Evolutionary conservation across 2,113 vertebrate species (phyloP), one percentile per base, ranked within the genome.

Genomic region (cattle (Bos taurus)): DNA sequence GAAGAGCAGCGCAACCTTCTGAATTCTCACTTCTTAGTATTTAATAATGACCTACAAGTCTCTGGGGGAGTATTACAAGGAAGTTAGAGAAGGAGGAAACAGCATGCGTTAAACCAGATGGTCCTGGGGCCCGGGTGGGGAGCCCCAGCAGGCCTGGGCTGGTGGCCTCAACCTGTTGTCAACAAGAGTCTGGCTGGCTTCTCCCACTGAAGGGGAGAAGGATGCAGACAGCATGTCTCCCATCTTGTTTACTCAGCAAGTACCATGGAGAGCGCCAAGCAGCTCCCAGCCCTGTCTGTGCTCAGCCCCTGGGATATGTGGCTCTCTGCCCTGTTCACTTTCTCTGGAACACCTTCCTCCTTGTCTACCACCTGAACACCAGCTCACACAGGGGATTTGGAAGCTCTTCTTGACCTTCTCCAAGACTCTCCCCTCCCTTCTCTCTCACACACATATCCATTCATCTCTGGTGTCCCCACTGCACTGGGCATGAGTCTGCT

Each of bases 11-110:
- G 1, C 71, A 88, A 91, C 94, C 90, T 92, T 96, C 80, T 7
- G 26, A 67, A 30, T 82, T 64, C 67, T 64, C 56, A 7, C 54
- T 71, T 80, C 88, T 88, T 60, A 1, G 54, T 88, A 6, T 97
- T 96, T 93, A 94, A 80, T 91, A 74, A 64, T 83, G 56, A 92
- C 78, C 77, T 40, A 7, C 62, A 67, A 7, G 33, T 71, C 90
- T 96, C 88, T 15, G 7, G 78, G 52, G 92, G 28, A 93, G 46
- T 15, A 17, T 54, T 30, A 13, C 8, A 48, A 52, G 46, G 60
- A 89, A 52, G 60, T 92, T 78, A 74, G 83, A 56, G 15, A 28
- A 91, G 82, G n/a, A 84, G 60, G 56, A 71, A 59, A 43, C 1
- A 30, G 2, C 56, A 19, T 11, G 28, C 6, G 0, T 64, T 17